Base-by-base conservation (phyloP, 2,888 invertebrate species). In the Drosophila subquinaria region DNA sequence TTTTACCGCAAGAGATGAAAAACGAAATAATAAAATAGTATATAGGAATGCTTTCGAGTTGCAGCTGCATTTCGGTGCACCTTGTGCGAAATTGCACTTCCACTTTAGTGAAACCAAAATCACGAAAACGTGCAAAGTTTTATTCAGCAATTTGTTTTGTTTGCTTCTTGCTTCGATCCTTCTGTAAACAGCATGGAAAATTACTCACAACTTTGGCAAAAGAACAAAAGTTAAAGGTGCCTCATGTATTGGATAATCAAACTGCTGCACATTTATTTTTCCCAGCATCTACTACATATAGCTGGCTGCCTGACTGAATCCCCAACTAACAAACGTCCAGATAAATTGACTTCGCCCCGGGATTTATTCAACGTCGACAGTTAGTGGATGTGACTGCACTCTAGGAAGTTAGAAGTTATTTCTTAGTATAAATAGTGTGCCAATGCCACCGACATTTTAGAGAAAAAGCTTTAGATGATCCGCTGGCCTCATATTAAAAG, bases 181-280 rank as follows among this genome's bases (percentile, higher is more conserved):
- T 88, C 73, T 69, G 88, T 69, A 83, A 86, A 86, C 87, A 88
- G 74, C 69, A 72, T 76, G 74, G 82, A 82, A 88, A 79, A 85
- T 82, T 73, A 73, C 76, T 61, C 73, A 52, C 63, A 85, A 82
- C 88, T 86, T 83, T 77, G 71, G 43, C 53, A 55, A 52, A 42
- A 72, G 72, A 74, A 80, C 70, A 81, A 86, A 86, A 86, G 69
- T 72, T 77, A 75, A 83, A 80, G 81, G 69, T 63, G 63, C 67
- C 36, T 51, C 63, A 51, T 63, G 73, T 67, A 79, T 76, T 79
- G 68, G 64, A 78, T 81, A 30, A 30, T 30, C 30, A 30, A 27
- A 27, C 13, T 53, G 43, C 42, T 52, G 40, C 13, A 43, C 38
- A 43, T 40, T 70, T 51, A 30, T 40, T 55, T 42, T 42, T 42